These are phyloP conservation scores for Poicephalus gulielmi DNA, from an alignment of 2,113 vertebrate genomes.

Conservation along the genomic window DNA sequence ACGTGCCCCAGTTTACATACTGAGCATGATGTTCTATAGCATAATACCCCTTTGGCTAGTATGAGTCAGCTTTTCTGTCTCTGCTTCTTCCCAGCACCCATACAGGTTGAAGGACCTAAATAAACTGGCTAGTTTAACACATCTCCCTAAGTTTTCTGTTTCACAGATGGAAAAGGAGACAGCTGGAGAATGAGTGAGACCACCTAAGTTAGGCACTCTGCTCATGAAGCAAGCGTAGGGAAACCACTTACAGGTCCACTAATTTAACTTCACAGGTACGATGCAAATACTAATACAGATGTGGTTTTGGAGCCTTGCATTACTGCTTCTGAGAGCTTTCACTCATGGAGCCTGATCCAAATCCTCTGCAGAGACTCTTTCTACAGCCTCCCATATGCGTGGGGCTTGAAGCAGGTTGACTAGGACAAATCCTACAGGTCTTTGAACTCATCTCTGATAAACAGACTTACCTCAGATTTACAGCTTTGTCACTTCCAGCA, in stretches of 20 bases:
- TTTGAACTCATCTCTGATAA: neutral
- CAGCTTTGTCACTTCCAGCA: neutral
- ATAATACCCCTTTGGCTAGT: neutral
- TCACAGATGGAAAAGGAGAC: neutral
- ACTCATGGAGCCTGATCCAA: neutral
- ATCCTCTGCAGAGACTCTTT: neutral
- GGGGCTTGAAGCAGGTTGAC: neutral
- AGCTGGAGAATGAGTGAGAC: neutral
- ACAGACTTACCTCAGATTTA: neutral
- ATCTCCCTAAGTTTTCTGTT: neutral
- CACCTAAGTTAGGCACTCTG: neutral
- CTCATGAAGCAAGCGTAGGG: neutral
- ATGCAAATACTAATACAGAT: neutral
- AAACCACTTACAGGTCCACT: neutral
- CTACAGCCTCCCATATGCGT: neutral
- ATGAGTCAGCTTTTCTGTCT: too few species aligned
- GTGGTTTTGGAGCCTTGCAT: fast-evolving
- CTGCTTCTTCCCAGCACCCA: neutral
- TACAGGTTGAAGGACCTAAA: neutral
- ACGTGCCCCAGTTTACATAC: neutral
- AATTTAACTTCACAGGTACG: neutral
- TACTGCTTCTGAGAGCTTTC: neutral
- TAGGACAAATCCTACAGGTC: neutral
- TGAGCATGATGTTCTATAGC: too few species aligned
- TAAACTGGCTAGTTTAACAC: neutral